Base-by-base conservation (phyloP, 2,888 invertebrate species). In the Leucophenga montana region DNA sequence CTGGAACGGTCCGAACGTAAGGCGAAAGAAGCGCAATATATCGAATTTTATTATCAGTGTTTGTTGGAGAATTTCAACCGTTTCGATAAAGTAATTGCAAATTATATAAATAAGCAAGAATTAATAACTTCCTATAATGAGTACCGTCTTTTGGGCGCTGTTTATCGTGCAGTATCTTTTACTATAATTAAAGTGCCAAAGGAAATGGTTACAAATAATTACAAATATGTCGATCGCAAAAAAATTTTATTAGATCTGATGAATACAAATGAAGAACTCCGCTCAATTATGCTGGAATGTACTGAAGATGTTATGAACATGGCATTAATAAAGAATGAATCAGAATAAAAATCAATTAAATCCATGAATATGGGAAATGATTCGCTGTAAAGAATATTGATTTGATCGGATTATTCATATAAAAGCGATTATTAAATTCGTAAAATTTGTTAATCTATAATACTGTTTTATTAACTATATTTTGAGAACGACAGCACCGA, bases 41-140 rank as follows among this genome's bases (percentile, higher is more conserved):
- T 87, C 3, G 67, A 77, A 14, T 79, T 74, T 18, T 88, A 88
- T 68, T 84, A 86, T 46, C 14, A 76, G 3, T 70, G 75, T 27
- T 75, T 90, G 1, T 53, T 67, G 3, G 57, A 72, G 39, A 82
- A 86, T 71, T 73, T 90, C 3, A 27, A 73, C 5, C 68, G 79
- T 14, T 78, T 87, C 59, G 73, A 83, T 1, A 48, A 87, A 1
- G 70, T 80, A 3, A 66, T 79, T 2, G 73, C 73, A 0, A 27
- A 74, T 0, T 2, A 74, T 0, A 59, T 86, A 33, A 5, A 75
- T 1, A 76, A 81, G 46, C 3, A 44, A 0, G 78, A 86, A 33
- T 66, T 86, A 11, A 16, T 78, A 1, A 62, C 74, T 22, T 86
- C 86, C n/a, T 80, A 80, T 44, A 75, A 79, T n/a, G 84, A 86